A percentile compares a stretch with the other conserved stretches of the same genome.
Conservation (phyloP, 2,888 invertebrate species). For the Falcaria lacertinaria region DNA sequence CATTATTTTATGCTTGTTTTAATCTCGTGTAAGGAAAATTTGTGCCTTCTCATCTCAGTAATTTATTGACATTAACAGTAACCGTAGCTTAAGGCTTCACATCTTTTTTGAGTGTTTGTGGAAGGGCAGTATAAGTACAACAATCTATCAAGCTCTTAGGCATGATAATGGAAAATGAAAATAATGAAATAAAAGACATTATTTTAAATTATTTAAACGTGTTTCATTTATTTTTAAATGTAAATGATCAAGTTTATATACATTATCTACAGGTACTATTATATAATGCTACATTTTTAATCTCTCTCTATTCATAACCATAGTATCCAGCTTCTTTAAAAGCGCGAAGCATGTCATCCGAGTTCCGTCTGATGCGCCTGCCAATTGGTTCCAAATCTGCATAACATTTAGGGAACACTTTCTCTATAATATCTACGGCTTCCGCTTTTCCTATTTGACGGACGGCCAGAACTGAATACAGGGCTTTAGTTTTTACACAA, state of each 20-base stretch:
- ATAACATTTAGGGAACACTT: conserved; percentile 95
- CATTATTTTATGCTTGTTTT: too few relatives aligned
- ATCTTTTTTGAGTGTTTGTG: conserved; percentile 12
- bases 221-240: conserved; percentile 45
- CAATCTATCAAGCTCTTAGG: conserved; percentile 42
- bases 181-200: conserved; percentile 77
- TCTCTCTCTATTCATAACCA: conserved; percentile 82
- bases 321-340: conserved; percentile 88
- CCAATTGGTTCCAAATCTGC: conserved; percentile 96
- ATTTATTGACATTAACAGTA: conserved; percentile 11
- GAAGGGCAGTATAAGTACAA: conserved; percentile 50
- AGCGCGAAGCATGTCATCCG: conserved; percentile 86
- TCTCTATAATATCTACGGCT: conserved; percentile 88
- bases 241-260: conserved; percentile 9
- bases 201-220: conserved; percentile 60
- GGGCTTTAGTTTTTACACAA: conserved; percentile 94
- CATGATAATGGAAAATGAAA: conserved; percentile 52
- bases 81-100: not conserved
- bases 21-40: conserved; percentile 14
- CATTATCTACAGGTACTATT: conserved; percentile 26
- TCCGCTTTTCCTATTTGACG: conserved; percentile 85
- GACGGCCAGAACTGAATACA: conserved; percentile 90
- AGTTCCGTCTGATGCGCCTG: conserved; percentile 85
- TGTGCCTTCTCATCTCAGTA: conserved; percentile 39
- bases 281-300: conserved; percentile 11